Evolutionary conservation across 2,113 vertebrate genomes (phyloP).

Genomic region (Cisticola juncidis): DNA sequence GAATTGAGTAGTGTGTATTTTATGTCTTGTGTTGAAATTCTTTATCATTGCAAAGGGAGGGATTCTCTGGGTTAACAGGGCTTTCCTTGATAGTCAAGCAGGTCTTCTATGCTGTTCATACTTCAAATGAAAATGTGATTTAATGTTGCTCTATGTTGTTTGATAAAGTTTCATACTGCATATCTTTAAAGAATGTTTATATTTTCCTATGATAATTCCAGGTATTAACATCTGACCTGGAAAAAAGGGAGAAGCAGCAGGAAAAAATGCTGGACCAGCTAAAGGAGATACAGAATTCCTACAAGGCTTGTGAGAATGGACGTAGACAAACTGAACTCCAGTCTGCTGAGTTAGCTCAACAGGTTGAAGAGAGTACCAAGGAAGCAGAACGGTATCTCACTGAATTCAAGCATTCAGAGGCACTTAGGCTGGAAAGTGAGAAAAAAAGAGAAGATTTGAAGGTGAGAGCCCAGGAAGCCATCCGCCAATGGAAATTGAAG

Average conservation of each 20-base stretch:
- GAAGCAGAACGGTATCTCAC: constrained; percentile 73
- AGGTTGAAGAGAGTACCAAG: constrained; percentile 72
- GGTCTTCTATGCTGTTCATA: background rate
- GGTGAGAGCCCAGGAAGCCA: constrained; percentile 84
- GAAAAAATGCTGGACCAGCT: constrained; percentile 85
- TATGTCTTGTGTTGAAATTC: background rate
- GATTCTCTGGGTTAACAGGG: background rate
- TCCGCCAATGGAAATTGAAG: constrained; percentile 88
- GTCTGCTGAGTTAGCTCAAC: constrained; percentile 71
- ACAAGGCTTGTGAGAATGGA: constrained; percentile 74
- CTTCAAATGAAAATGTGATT: background rate
- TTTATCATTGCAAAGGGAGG: background rate
- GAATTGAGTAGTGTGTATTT: background rate
- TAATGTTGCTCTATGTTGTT: background rate
- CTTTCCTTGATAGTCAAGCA: background rate
- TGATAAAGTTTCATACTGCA: background rate
- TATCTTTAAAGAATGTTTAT: background rate
- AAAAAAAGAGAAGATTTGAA: constrained; percentile 86
- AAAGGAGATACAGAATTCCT: constrained; percentile 84
- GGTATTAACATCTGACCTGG: constrained; percentile 81
- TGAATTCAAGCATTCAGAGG: constrained; percentile 78
- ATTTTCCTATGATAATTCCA: background rate
- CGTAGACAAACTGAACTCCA: constrained; percentile 64
- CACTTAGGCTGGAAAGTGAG: constrained; percentile 76
- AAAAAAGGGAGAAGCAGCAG: constrained; percentile 84